Evolutionary conservation across 2,888 invertebrate genomes (phyloP).

Genomic region (Dromius quadrimaculatus): DNA sequence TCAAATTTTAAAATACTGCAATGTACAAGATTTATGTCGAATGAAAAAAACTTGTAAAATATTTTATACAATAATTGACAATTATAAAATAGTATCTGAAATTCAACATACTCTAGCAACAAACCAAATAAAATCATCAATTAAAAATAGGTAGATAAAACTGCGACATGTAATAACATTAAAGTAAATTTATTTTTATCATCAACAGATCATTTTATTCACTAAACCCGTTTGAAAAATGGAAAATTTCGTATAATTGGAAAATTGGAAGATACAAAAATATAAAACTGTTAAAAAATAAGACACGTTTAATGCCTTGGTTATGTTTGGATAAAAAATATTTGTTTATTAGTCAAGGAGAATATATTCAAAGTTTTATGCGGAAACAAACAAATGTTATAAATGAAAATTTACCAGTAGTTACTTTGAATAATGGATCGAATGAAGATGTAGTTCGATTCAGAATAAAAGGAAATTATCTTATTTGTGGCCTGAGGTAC

Average conservation of each 20-base stretch:
- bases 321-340: conserved; percentile 67
- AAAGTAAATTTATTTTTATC: background rate
- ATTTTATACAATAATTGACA: conserved; percentile 33
- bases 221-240: conserved; percentile 63
- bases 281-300: conserved; percentile 65
- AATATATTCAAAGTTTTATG: conserved; percentile 62
- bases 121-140: conserved; percentile 54
- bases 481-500: conserved; percentile 67
- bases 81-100: conserved; percentile 9
- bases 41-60: conserved; percentile 34
- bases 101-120: conserved; percentile 53
- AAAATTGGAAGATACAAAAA: conserved; percentile 69
- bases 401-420: conserved; percentile 55
- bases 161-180: background rate
- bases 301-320: conserved; percentile 69
- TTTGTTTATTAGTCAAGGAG: conserved; percentile 71
- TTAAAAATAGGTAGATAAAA: conserved; percentile 55
- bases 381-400: conserved; percentile 59
- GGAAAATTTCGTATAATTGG: conserved; percentile 70
- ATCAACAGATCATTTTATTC: conserved; percentile 61
- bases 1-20: conserved; percentile 38
- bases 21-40: conserved; percentile 39
- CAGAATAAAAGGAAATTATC: conserved; percentile 63
- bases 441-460: conserved; percentile 67
- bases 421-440: conserved; percentile 56